Base-by-base conservation (phyloP, 2,888 invertebrate species). In the Epistrophe eligans region DNA sequence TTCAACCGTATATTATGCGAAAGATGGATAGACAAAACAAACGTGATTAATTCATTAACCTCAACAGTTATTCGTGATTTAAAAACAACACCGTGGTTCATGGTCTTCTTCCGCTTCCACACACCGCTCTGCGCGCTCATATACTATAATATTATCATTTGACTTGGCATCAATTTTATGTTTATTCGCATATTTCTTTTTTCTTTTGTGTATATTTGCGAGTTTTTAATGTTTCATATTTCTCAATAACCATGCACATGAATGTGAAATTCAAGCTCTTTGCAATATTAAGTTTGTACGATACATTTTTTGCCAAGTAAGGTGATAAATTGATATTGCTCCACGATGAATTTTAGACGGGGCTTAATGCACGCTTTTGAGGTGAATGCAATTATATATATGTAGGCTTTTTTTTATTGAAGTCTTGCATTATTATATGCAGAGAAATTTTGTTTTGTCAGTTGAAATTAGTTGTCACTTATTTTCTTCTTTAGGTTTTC, bases 21-120 rank as follows among this genome's bases (percentile, higher is more conserved):
- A 35, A 58, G 1, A 60, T 13, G 17, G 3, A 55, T 28, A 55
- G 8, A 55, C 55, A 28, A 60, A 57, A 58, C 66, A 62, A 74
- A 79, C 84, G 84, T 84, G 84, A 79, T 79, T 79, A 84, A 84
- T 84, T 79, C 84, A 84, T 79, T 84, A 84, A 84, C 84, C 84
- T 84, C 79, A 79, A 84, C 84, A 62, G 74, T 84, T 73, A 74
- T 48, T 64, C 45, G 45, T 74, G 70, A 55, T 48, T 60, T 35
- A 19, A 19, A 60, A 7, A 38, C 38, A 60, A 60, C 35, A 60
- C 38, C 58, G 28, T 64, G 35, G 70, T 81, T 81, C 74, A 76
- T 62, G 76, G 70, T 60, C 50, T 32, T 24, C 55, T 52, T 55
- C 55, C 55, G 55, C 28, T 55, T 55, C 28, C n/a, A n/a, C 9